Conservation (phyloP, 2,113 vertebrate species). For the Hippopotamus amphibius region DNA sequence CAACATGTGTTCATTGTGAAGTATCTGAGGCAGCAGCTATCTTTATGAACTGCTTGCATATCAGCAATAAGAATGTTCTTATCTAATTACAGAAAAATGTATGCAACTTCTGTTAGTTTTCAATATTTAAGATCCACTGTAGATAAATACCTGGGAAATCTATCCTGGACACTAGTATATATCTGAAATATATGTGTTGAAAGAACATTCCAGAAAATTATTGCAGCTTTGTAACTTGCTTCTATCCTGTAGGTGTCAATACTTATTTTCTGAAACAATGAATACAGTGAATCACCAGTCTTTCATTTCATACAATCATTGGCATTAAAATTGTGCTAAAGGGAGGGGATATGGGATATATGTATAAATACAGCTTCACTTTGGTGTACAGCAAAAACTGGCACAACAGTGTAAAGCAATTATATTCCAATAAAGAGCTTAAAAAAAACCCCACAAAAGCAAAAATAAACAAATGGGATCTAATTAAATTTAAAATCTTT, state of each 20-base stretch:
- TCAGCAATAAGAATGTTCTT: slow-evolving; percentile 58
- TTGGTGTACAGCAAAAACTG: no score
- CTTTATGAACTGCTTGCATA: slow-evolving; percentile 54
- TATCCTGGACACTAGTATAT: slow-evolving; percentile 62
- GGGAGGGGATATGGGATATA: no score
- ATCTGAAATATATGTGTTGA: slow-evolving; percentile 36
- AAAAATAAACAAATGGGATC: no score
- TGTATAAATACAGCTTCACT: no score
- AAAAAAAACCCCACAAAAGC: no score
- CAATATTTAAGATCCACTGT: slow-evolving; percentile 73
- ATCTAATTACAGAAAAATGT: slow-evolving; percentile 74
- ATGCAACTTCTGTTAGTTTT: slow-evolving; percentile 73
- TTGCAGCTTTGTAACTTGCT: slow-evolving; percentile 4
- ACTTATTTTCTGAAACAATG: slow-evolving; percentile 61
- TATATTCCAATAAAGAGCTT: no score
- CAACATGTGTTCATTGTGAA: slow-evolving; percentile 31
- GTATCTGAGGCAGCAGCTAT: slow-evolving; percentile 52
- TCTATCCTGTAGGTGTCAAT: slow-evolving; percentile 17
- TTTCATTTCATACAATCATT: slow-evolving; percentile 39
- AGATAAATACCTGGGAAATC: slow-evolving; percentile 71
- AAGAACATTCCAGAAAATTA: slow-evolving; percentile 59
- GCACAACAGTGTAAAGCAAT: no score
- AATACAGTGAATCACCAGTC: not conserved
- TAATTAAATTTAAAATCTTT: no score
- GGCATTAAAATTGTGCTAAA: slow-evolving; percentile 41